Conservation (phyloP, 2,113 vertebrate genomes). For the Rhodinocichla rosea region DNA sequence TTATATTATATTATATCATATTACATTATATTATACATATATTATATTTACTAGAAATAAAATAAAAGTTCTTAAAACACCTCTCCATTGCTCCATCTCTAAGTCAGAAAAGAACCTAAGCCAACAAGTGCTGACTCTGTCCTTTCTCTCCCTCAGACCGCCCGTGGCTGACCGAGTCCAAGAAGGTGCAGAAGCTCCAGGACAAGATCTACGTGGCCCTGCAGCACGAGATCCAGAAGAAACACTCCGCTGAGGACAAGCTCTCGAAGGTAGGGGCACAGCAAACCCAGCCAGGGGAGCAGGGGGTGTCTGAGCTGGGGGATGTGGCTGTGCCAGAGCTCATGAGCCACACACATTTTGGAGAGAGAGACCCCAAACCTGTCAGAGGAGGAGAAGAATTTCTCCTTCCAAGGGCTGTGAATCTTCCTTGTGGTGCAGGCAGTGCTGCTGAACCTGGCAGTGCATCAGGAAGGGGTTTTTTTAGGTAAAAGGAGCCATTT, state of each 20-base stretch:
- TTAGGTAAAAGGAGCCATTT: not conserved
- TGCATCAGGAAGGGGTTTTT: fast-evolving
- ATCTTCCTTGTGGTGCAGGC: fast-evolving
- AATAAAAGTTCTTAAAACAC: not conserved
- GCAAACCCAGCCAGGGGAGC: fast-evolving
- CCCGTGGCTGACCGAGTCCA: slow-evolving; percentile 83
- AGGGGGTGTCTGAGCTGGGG: not conserved
- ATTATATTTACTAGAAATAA: not conserved
- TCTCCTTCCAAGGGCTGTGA: not conserved
- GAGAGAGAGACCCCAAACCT: not conserved
- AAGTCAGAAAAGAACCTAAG: not conserved
- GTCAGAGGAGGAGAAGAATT: not conserved
- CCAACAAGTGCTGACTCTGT: not conserved
- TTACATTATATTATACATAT: too few relatives aligned
- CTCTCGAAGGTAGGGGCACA: slow-evolving; percentile 75
- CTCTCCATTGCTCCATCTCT: not conserved
- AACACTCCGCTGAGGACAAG: slow-evolving; percentile 79
- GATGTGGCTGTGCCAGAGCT: not conserved
- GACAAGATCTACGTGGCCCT: slow-evolving; percentile 86
- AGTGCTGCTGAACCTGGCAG: not conserved
- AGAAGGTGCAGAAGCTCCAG: slow-evolving; percentile 88
- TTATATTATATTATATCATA: too few relatives aligned
- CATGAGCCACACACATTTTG: fast-evolving
- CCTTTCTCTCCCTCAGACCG: slow-evolving; percentile 67
- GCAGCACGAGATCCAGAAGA: slow-evolving; percentile 84